These are phyloP conservation scores for Cephalotes varians DNA, from an alignment of 2,888 invertebrate genomes.

Conservation along the genomic window DNA sequence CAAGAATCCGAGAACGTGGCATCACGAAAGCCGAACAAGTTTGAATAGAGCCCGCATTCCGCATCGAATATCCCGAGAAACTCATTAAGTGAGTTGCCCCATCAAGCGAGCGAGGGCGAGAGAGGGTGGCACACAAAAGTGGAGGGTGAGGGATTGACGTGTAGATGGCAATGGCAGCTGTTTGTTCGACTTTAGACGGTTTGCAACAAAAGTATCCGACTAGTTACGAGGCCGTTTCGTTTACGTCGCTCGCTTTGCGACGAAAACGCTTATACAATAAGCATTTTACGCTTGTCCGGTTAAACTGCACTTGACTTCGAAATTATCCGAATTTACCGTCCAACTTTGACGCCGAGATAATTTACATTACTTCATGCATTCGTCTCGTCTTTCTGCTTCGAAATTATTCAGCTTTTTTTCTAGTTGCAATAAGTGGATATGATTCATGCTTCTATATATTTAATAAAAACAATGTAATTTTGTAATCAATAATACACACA, in stretches of 20 bases:
- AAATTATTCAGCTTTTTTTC: background rate
- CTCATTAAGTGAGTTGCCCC: constrained; percentile 81
- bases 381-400: background rate
- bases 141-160: constrained; percentile 15
- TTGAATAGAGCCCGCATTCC: constrained; percentile 82
- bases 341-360: constrained; percentile 10
- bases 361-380: constrained; percentile 9
- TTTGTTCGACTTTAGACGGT: constrained; percentile 40
- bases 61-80: constrained; percentile 81
- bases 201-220: constrained; percentile 44
- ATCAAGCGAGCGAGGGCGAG: constrained; percentile 17
- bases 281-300: constrained; percentile 13
- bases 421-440: background rate
- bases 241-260: background rate
- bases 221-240: constrained; percentile 34
- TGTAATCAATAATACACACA: too few relatives aligned
- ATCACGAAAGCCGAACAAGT: constrained; percentile 71
- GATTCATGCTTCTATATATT: background rate
- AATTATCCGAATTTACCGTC: constrained; percentile 14
- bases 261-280: constrained; percentile 28
- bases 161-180: constrained; percentile 34
- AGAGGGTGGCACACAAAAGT: background rate
- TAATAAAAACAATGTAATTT: background rate
- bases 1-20: constrained; percentile 62
- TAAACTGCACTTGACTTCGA: constrained; percentile 23